Base-by-base conservation (phyloP, 2,888 invertebrate species). In the Epinotia demarniana region DNA sequence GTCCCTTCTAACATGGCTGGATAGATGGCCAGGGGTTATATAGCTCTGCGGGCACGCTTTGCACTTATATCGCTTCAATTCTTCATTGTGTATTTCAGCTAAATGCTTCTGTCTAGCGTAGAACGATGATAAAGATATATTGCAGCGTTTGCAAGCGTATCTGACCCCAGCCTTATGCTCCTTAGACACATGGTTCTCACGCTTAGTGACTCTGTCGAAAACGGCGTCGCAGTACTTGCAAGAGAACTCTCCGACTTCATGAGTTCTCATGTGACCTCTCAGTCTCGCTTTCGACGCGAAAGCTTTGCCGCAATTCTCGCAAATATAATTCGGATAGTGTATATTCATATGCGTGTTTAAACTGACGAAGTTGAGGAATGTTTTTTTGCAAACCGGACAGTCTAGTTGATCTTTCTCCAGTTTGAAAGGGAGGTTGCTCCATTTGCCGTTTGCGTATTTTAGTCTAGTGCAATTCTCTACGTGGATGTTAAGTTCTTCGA, bases 311-410 rank as follows among this genome's bases (percentile, higher is more conserved):
- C 95, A 95, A 78, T 87, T 92, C 72, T 94, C 92, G 72, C 95
- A 95, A 0, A 94, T 93, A 77, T 94, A 92, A 66, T 93, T 91
- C 0, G 93, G 93, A 53, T 93, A 95, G 13, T 95, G 95, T 0
- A 92, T 82, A 49, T 95, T 95, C 92, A 95, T 95, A 75, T 95
- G 95, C 0, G 92, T 93, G 61, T 93, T 94, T 0, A 94, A 73
- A 72, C 85, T 90, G 16, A 93, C 93, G 58, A 89, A 94, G 64
- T 94, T 94, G 0, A 94, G 64, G 69, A 94, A 94, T 0, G 84
- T 89, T 77, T 92, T 92, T 64, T 90, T 86, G 78, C 94, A 94
- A 0, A 93, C 85, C 0, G 93, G 93, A 69, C 94, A 94, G 71
- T 94, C 93, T 0, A 93, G 61, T 18, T 93, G 94, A 9, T 93